Percentiles rank a stretch among this genome's conserved stretches.
Conservation (phyloP, 2,888 invertebrate genomes). For the Uropetala carovei region DNA sequence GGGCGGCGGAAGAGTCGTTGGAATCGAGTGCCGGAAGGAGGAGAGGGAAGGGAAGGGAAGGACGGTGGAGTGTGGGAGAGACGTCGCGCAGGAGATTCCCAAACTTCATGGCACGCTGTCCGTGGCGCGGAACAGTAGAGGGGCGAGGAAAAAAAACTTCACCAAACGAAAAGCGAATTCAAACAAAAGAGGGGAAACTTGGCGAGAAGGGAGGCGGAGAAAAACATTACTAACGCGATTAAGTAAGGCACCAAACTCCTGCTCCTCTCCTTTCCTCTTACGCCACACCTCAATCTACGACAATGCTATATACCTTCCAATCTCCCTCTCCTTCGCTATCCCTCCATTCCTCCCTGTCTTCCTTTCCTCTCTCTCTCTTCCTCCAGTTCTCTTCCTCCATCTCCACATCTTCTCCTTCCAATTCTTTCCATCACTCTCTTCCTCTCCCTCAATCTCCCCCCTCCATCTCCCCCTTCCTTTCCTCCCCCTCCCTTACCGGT, state of each 20-base stretch:
- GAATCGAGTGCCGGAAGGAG: not conserved
- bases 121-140: not conserved
- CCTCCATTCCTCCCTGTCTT: not conserved
- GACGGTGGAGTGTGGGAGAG: not conserved
- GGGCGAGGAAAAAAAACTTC: conserved; percentile 33
- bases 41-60: not conserved
- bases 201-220: conserved; percentile 32
- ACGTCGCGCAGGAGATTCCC: conserved; percentile 23
- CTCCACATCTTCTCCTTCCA: not conserved
- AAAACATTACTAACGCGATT: conserved; percentile 53
- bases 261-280: not conserved
- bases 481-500: too few species aligned
- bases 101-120: conserved; percentile 37
- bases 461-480: not conserved
- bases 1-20: not conserved
- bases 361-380: not conserved
- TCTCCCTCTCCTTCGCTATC: not conserved
- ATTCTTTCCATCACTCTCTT: not conserved
- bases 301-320: too few species aligned
- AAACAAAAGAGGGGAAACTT: conserved; percentile 48
- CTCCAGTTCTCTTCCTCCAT: not conserved
- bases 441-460: not conserved
- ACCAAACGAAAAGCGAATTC: conserved; percentile 47
- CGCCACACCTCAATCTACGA: not conserved
- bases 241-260: conserved; percentile 41